A percentile compares a stretch with the other conserved stretches of the same genome.
Evolutionary conservation across 1,140 invertebrate genomes (phyloP).

Genomic region (Stegodyphus mimosarum): DNA sequence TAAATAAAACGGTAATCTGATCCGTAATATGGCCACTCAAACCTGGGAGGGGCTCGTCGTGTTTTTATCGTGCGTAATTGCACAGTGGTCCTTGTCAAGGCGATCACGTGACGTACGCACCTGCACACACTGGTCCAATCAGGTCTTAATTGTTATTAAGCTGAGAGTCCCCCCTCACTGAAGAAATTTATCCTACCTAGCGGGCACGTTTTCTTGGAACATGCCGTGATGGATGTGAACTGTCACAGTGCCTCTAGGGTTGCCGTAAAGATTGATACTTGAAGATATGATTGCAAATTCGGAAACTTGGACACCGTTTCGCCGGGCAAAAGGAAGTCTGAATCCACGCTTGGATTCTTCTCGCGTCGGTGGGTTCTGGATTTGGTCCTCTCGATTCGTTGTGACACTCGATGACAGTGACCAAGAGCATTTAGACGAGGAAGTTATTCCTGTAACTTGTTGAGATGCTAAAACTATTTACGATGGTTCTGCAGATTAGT

Average conservation of each 20-base stretch:
- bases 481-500: too few relatives aligned
- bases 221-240: constrained; percentile 45
- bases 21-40: not conserved
- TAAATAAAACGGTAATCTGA: constrained; percentile 48
- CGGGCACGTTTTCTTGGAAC: constrained; percentile 44
- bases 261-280: constrained; percentile 34
- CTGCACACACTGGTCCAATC: constrained; percentile 36
- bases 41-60: constrained; percentile 1
- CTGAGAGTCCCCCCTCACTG: not conserved
- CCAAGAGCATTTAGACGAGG: not conserved
- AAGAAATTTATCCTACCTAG: not conserved
- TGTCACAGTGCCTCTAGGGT: constrained; percentile 44
- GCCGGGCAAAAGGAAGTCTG: not conserved
- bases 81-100: constrained; percentile 45
- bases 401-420: constrained; percentile 3
- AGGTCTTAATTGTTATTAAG: constrained; percentile 60
- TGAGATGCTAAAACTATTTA: too few relatives aligned
- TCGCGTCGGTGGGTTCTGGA: not conserved
- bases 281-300: constrained; percentile 49
- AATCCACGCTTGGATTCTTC: not conserved
- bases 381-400: not conserved
- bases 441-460: not conserved
- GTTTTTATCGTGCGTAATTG: constrained; percentile 58
- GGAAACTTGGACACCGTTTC: constrained; percentile 28
- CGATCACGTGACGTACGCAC: constrained; percentile 33